Evolutionary conservation across 2,888 invertebrate genomes (phyloP).

Genomic region (Teleogryllus oceanicus): DNA sequence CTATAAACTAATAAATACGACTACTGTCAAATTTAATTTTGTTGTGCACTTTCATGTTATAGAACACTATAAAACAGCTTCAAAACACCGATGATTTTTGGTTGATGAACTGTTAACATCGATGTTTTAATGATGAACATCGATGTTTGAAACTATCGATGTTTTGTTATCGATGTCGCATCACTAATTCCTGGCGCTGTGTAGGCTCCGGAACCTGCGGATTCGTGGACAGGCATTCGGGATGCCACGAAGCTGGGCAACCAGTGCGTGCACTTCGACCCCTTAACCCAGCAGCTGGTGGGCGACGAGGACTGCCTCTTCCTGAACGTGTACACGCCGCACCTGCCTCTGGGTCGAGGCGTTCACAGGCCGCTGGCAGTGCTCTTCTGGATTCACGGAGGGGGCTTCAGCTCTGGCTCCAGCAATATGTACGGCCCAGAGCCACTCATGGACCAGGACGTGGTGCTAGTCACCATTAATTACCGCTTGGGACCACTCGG

Average conservation of each 20-base stretch:
- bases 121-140: too few relatives aligned
- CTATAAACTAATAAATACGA: too few relatives aligned
- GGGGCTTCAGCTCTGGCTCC: not conserved
- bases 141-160: too few relatives aligned
- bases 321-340: slow-evolving; percentile 20
- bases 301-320: slow-evolving; percentile 19
- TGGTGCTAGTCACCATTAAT: slow-evolving; percentile 8
- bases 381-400: not conserved
- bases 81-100: too few relatives aligned
- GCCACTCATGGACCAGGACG: not conserved
- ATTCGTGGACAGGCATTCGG: not conserved
- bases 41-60: too few relatives aligned
- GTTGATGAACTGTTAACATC: too few relatives aligned
- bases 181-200: too few relatives aligned
- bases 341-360: not conserved
- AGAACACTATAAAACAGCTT: too few relatives aligned
- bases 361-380: not conserved
- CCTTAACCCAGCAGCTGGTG: not conserved
- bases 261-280: not conserved
- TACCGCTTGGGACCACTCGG: not conserved
- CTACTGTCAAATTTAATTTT: too few relatives aligned
- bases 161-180: too few relatives aligned
- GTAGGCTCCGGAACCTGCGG: not conserved
- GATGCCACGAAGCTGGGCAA: not conserved
- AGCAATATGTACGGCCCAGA: not conserved